Evolutionary conservation across 2,888 invertebrate species (phyloP), one percentile per base, ranked within the genome.

Genomic region (Lampropteryx suffumata): DNA sequence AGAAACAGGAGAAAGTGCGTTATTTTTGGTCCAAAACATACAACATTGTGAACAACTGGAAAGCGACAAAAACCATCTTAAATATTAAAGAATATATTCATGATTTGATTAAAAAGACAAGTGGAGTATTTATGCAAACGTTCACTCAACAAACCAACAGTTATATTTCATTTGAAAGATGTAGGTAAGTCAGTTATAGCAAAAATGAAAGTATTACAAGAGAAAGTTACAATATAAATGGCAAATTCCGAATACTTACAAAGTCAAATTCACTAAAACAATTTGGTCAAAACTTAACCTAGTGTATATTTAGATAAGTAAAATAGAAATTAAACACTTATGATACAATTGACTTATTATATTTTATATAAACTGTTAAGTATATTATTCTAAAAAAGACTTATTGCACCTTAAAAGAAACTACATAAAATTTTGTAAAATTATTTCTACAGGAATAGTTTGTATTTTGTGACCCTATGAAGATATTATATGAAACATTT

Each of bases 351-450:
- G 61, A 61, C 63, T 59, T 53, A 41, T 54, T 54, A 53, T 30
- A 49, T 46, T 50, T 52, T 29, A 40, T 45, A 43, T 44, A 47
- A 55, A 24, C 44, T 33, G 44, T 29, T 53, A 57, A 46, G 50
- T 54, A 36, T 43, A 50, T 29, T 37, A 36, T 48, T 40, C 4
- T 52, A 56, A 48, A 56, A 59, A 57, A 59, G 42, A 62, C 55
- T 62, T 73, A 76, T 76, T 76, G 76, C 76, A 76, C 76, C 69
- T 64, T 17, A 2, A 62, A 61, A 57, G 10, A 57, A 47, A 35
- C 50, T 55, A 57, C 50, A 53, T 57, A 57, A 39, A 48, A 42
- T 46, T 45, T 50, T 21, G 41, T 51, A 39, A 36, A 52, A 33
- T 43, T 37, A 4, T 37, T 33, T 29, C 40, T 29, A 40, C 11